Percentiles rank a stretch among this genome's conserved stretches.
These are phyloP conservation scores for Menura novaehollandiae DNA, from an alignment of 2,113 vertebrate species.

Conservation along the genomic window DNA sequence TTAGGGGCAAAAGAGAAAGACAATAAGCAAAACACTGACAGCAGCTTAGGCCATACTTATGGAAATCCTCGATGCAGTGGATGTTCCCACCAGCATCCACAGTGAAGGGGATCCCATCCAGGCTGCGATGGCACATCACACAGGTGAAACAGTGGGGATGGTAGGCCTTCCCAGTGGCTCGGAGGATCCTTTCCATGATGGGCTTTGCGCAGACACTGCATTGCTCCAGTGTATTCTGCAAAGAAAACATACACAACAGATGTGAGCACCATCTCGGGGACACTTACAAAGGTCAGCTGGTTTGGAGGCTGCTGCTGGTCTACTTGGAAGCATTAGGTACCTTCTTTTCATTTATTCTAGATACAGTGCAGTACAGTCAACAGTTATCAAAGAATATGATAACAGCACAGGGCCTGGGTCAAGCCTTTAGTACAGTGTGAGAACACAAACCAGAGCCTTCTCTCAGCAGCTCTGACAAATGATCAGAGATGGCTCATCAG, in stretches of 20 bases:
- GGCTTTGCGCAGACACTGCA: constrained; percentile 93
- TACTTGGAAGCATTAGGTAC: not conserved
- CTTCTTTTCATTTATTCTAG: not conserved
- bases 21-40: not conserved
- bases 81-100: constrained; percentile 95
- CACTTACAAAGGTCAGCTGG: not conserved
- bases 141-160: constrained; percentile 99
- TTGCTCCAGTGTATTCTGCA: constrained; percentile 92
- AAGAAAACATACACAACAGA: not conserved
- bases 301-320: not conserved
- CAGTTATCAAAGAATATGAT: not conserved
- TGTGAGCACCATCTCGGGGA: not conserved
- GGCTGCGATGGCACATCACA: constrained; percentile 91
- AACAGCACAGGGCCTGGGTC: not conserved
- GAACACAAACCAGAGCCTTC: not conserved
- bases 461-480: not conserved
- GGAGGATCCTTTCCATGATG: constrained; percentile 97
- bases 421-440: not conserved
- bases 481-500: not conserved
- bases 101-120: constrained; percentile 97
- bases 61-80: constrained; percentile 99
- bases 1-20: not conserved
- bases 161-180: constrained; percentile 96
- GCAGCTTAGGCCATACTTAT: constrained; percentile 79
- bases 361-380: not conserved